Percentiles rank a stretch among this genome's conserved stretches.
These are phyloP conservation scores for Propithecus coquereli DNA, from an alignment of 2,113 vertebrate species.

Conservation along the genomic window DNA sequence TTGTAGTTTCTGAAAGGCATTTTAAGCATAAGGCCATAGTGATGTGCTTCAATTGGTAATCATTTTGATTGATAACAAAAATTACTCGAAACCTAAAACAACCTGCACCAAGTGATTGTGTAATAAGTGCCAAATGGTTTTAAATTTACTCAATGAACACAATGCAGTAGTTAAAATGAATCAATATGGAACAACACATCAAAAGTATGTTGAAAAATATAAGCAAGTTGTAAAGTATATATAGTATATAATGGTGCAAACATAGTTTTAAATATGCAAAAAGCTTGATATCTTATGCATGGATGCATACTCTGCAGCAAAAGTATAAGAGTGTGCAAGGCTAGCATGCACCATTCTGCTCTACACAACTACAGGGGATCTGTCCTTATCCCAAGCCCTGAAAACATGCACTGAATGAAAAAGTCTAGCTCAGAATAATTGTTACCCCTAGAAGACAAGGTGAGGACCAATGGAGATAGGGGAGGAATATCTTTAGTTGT, in stretches of 20 bases:
- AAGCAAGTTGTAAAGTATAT: not conserved
- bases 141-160: not conserved
- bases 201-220: not conserved
- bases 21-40: not conserved
- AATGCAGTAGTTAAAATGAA: not conserved
- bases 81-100: not conserved
- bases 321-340: not conserved
- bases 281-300: not conserved
- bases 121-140: not conserved
- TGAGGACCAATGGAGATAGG: not conserved
- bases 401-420: not conserved
- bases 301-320: not conserved
- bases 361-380: not conserved
- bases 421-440: not conserved
- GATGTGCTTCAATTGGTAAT: not conserved
- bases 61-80: not conserved
- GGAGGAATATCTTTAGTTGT: not conserved
- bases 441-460: not conserved
- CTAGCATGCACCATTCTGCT: not conserved
- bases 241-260: not conserved
- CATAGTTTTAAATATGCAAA: not conserved
- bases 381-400: not conserved
- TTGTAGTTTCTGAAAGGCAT: not conserved
- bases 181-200: not conserved
- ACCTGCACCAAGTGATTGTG: not conserved